These are phyloP conservation scores for Asbolus verrucosus DNA, from an alignment of 1,140 invertebrate genomes.

Conservation along the genomic window DNA sequence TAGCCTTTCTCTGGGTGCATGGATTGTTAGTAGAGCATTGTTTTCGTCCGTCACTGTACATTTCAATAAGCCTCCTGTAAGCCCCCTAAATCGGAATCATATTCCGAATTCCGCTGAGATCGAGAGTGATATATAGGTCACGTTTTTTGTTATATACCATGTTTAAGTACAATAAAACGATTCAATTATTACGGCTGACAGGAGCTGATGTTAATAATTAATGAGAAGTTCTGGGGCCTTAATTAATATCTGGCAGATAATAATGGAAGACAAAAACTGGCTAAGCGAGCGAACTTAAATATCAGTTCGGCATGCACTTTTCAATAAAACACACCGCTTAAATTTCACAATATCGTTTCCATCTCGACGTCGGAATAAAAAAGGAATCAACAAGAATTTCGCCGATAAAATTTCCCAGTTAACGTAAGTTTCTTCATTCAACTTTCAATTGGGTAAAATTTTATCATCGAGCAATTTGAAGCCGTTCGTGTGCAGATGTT, in stretches of 20 bases:
- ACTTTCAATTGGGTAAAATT: not conserved
- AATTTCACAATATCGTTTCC: not conserved
- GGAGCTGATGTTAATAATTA: slow-evolving; percentile 19
- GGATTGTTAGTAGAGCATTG: no score
- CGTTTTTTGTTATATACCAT: no score
- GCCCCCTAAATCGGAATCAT: no score
- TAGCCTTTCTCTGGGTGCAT: no score
- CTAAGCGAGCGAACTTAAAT: slow-evolving; percentile 6
- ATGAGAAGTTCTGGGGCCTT: slow-evolving; percentile 20
- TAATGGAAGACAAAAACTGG: slow-evolving; percentile 30
- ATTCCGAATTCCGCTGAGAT: no score
- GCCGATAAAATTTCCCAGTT: not conserved
- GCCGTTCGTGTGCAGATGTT: not conserved
- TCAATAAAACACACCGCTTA: slow-evolving; percentile 2
- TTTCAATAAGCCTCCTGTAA: no score
- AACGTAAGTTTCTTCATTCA: not conserved
- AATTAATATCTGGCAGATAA: slow-evolving; percentile 28
- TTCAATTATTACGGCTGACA: slow-evolving; percentile 17
- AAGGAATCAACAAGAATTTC: not conserved
- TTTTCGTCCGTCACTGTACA: no score
- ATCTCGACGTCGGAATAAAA: not conserved
- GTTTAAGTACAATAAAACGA: slow-evolving; percentile 9
- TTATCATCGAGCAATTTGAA: not conserved
- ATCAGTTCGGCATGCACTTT: slow-evolving; percentile 15
- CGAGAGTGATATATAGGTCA: not conserved